These are phyloP conservation scores for Saguinus midas DNA, from an alignment of 2,113 vertebrate genomes.

Conservation along the genomic window DNA sequence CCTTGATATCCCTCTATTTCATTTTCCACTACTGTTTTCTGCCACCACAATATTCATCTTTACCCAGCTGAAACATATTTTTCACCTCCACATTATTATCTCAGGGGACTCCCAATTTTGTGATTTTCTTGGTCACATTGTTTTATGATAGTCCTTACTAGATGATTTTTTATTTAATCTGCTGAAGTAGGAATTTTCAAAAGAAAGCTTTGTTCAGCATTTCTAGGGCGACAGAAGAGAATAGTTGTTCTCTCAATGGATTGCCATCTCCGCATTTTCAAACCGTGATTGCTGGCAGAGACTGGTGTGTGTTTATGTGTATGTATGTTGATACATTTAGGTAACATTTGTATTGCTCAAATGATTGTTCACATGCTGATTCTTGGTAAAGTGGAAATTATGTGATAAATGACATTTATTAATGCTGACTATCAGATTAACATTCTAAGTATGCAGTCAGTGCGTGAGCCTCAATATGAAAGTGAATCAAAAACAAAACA, in stretches of 20 bases:
- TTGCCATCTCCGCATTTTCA: conserved; percentile 4
- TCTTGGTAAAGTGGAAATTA: background rate
- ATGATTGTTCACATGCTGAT: background rate
- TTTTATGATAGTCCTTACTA: conserved; percentile 2
- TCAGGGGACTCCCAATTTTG: background rate
- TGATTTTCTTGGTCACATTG: background rate
- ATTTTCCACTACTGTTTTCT: background rate
- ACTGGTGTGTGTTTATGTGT: background rate
- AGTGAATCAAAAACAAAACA: background rate
- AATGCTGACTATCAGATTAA: background rate
- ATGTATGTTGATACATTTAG: background rate
- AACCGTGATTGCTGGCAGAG: background rate
- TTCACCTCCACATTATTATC: background rate
- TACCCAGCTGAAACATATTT: background rate
- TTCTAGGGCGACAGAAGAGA: conserved; percentile 5
- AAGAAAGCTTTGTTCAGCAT: background rate
- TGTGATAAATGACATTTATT: background rate
- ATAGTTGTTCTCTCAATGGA: background rate
- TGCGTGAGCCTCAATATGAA: background rate
- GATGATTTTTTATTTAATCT: background rate
- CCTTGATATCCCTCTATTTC: background rate
- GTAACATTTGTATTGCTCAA: background rate
- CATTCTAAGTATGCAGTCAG: background rate
- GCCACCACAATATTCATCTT: background rate
- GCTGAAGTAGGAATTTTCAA: background rate